phyloP scores from a whole-genome alignment of 2,113 vertebrate genomes.

The Ochotona princeps region DNA sequence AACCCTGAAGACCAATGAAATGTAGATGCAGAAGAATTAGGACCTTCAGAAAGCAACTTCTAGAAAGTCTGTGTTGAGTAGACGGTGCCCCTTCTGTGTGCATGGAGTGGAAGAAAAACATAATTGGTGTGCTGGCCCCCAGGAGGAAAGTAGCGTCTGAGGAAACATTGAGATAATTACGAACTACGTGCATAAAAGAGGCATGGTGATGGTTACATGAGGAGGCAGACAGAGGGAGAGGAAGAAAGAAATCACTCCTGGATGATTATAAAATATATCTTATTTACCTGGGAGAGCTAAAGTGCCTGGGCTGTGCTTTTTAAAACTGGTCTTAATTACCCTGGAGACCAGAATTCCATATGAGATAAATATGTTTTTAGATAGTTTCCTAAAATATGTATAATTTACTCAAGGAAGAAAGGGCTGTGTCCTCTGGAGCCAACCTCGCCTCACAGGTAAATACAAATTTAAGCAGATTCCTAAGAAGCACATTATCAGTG shows the following conservation, averaged over 20 bases:
- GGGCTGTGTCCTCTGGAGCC: constrained; percentile 77
- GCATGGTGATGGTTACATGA: constrained; percentile 64
- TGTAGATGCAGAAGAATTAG: neutral
- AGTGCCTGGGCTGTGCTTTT: constrained; percentile 71
- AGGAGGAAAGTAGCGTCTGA: constrained; percentile 55
- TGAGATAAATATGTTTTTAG: constrained; percentile 82
- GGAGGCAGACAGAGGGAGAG: constrained; percentile 63
- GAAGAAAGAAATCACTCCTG: constrained; percentile 69
- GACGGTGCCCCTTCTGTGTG: neutral
- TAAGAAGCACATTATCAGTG: constrained; percentile 73
- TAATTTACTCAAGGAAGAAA: constrained; percentile 82
- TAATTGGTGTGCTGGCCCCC: constrained; percentile 42
- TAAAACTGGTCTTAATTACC: constrained; percentile 81
- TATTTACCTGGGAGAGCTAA: constrained; percentile 81
- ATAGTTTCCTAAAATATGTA: constrained; percentile 83
- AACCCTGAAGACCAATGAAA: constrained; percentile 51
- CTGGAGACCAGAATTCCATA: constrained; percentile 77
- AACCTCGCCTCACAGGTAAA: constrained; percentile 80
- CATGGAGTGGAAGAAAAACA: neutral
- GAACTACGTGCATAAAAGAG: constrained; percentile 64
- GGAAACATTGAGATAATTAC: constrained; percentile 76
- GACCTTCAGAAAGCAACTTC: constrained; percentile 49
- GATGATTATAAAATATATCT: constrained; percentile 79
- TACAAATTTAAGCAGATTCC: constrained; percentile 81
- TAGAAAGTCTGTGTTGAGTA: constrained; percentile 30